Conservation (phyloP, 2,113 vertebrate genomes). For the Gila orcuttii region DNA sequence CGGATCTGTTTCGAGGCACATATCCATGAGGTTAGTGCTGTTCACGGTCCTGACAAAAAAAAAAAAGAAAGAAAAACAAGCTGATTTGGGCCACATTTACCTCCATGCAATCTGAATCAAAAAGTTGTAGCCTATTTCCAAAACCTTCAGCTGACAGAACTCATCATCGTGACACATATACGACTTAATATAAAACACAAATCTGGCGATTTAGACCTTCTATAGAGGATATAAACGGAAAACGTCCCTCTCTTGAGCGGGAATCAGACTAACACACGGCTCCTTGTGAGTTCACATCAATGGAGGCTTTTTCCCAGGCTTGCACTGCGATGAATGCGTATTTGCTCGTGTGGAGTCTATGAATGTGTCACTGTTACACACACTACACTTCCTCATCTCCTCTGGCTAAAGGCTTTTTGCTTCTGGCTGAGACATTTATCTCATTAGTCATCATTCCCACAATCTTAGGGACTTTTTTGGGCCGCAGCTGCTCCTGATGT, state of each 20-base stretch:
- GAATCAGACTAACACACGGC: conserved; percentile 47
- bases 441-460: conserved; percentile 30
- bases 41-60: too few species aligned
- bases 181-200: conserved; percentile 1
- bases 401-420: too few species aligned
- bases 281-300: conserved; percentile 56
- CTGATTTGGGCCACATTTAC: too few species aligned
- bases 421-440: background rate
- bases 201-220: conserved; percentile 19
- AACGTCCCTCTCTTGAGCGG: background rate
- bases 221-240: background rate
- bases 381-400: background rate
- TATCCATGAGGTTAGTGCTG: too few species aligned
- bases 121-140: background rate
- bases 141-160: background rate
- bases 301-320: conserved; percentile 47
- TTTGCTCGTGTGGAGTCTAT: conserved; percentile 46
- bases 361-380: conserved; percentile 41
- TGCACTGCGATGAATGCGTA: conserved; percentile 20
- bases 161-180: background rate
- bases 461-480: conserved; percentile 5
- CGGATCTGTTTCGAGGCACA: too few species aligned
- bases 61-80: too few species aligned
- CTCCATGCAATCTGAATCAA: background rate
- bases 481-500: background rate